Base-by-base conservation (phyloP, 2,113 vertebrate genomes). In the Eupsittula cactorum region DNA sequence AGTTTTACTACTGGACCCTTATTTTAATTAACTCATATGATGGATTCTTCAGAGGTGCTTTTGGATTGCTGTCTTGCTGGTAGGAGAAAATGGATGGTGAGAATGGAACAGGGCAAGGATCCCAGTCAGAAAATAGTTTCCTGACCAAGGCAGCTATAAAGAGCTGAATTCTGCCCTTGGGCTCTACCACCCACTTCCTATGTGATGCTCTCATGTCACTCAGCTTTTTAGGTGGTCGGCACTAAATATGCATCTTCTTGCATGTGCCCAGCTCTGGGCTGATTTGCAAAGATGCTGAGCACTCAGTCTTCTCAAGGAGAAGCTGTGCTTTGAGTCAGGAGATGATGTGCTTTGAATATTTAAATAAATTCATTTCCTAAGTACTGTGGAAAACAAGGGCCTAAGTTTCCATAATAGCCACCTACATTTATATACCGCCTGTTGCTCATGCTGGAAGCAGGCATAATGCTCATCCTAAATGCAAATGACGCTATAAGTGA, bases 301-400 rank as follows among this genome's bases (percentile, higher is more conserved):
- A 1, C 50, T 95, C 53, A 62, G 49, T 80, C 82, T 92, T 88
- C 76, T 91, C 89, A 92, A 96, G 86, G 89, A 92, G 89, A 94
- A 96, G 69, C 83, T 93, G 88, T 91, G 60, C 86, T 90, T 90
- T 77, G 86, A 93, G 80, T 88, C 44, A 88, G 83, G 68, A 96
- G 86, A 69, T 77, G 68, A 88, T 69, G 80, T 88, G 93, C 68
- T 91, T 91, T 91, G 91, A 95, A 92, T 96, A 88, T 91, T 86
- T 86, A 92, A 86, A 92, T 88, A 67, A 55, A 62, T 83, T 4
- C 33, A 68, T 86, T 92, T 92, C 80, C 28, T 57, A 69, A 80
- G 80, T 88, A 27, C 76, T 77, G 42, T 62, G 41, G 69, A 74
- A 86, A 92, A 70, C 52, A 75, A 70, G 63, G 64, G 41, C 83